A percentile compares a stretch with the other conserved stretches of the same genome.
phyloP scores from a whole-genome alignment of 37 sponge, comb jelly and placozoan species.

The Dysidea cf. avara region DNA sequence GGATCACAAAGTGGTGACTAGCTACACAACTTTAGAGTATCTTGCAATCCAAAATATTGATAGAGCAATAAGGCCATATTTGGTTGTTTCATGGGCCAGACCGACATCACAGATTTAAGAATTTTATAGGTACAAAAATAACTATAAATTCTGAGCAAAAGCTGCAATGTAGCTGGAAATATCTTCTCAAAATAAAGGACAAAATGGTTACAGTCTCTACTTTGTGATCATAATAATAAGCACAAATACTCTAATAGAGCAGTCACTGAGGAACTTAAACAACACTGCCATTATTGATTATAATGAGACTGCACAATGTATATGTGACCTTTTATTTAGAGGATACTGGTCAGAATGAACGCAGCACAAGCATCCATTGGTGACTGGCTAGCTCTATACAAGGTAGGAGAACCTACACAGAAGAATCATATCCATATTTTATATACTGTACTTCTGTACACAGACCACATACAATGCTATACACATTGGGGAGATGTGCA shows the following conservation, averaged over 20 bases:
- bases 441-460: not conserved
- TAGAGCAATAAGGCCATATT: no score
- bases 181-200: no score
- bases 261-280: not conserved
- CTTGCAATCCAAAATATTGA: no score
- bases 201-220: not conserved
- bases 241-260: not conserved
- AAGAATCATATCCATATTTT: no score
- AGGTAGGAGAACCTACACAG: conserved; percentile 37
- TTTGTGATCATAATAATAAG: not conserved
- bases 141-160: no score
- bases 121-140: no score
- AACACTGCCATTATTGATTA: not conserved
- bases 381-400: conserved; percentile 91
- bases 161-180: no score
- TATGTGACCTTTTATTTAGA: conserved; percentile 37
- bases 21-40: no score
- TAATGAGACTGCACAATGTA: no score
- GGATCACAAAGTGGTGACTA: no score
- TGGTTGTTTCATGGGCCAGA: no score
- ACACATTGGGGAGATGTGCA: conserved; percentile 78
- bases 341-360: conserved; percentile 77
- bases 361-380: conserved; percentile 62
- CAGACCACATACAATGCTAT: conserved; percentile 83
- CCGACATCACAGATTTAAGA: no score